Evolutionary conservation across 2,797 vertebrate genomes (phyloP).

Genomic region (Darevskia nairensis): DNA sequence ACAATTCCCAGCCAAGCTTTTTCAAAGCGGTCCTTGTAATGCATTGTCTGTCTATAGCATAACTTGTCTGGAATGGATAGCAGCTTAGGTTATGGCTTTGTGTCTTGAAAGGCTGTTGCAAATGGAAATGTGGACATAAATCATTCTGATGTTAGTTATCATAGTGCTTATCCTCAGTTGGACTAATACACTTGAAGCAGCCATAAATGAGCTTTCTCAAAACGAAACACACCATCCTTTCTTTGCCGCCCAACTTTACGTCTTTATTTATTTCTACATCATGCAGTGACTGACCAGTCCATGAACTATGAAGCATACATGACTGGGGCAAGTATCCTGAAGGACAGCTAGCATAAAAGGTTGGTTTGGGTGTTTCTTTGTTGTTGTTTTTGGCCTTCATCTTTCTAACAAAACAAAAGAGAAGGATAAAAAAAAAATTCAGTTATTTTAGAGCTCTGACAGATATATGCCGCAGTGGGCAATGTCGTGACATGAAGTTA

Average conservation of each 20-base stretch:
- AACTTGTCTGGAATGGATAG: neutral
- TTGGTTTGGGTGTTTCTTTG: neutral
- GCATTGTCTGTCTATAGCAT: neutral
- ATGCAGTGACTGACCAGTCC: neutral
- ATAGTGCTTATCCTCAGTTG: slow-evolving; percentile 6
- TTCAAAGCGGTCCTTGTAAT: neutral
- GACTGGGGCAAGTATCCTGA: neutral
- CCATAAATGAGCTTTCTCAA: neutral
- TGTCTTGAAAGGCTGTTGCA: slow-evolving; percentile 5
- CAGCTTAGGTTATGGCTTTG: neutral
- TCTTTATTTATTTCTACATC: neutral
- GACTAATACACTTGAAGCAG: neutral
- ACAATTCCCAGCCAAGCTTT: slow-evolving; percentile 26
- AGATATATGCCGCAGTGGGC: slow-evolving; percentile 22
- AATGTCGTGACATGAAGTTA: slow-evolving; percentile 20
- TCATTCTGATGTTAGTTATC: slow-evolving; percentile 4
- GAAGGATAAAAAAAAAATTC: neutral
- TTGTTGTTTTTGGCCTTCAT: neutral
- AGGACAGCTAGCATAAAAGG: slow-evolving; percentile 7
- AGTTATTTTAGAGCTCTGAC: slow-evolving; percentile 17
- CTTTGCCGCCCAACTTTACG: neutral
- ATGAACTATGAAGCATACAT: neutral
- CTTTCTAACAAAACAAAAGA: slow-evolving; percentile 7
- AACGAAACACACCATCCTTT: neutral
- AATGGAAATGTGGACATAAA: neutral